phyloP scores from a whole-genome alignment of 2,797 vertebrate species.

The Amblyraja radiata region DNA sequence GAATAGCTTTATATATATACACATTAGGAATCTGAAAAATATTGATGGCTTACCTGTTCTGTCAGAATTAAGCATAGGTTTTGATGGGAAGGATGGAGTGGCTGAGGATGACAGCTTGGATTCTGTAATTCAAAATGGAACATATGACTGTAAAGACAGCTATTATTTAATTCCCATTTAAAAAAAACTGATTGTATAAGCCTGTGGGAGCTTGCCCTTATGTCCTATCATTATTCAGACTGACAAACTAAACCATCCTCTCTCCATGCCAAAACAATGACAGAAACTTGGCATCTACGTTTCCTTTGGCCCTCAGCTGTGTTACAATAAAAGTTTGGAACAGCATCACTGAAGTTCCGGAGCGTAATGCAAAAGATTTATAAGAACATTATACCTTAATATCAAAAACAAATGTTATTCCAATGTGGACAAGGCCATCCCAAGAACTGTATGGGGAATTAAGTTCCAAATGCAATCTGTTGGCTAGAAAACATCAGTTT shows the following conservation, averaged over 20 bases:
- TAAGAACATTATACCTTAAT: background rate
- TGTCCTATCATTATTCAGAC: background rate
- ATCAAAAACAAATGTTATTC: background rate
- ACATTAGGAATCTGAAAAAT: background rate
- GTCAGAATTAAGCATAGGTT: background rate
- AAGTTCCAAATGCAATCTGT: background rate
- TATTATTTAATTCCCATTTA: background rate
- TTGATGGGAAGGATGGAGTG: background rate
- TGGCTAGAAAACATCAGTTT: background rate
- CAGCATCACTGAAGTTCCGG: background rate
- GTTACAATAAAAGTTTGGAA: background rate
- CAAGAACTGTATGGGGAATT: background rate
- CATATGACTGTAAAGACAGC: background rate
- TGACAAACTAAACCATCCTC: background rate
- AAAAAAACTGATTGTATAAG: background rate
- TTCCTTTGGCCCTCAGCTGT: background rate
- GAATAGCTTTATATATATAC: background rate
- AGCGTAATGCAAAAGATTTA: background rate
- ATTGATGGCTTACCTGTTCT: constrained; percentile 1
- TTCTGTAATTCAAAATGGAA: constrained; percentile 22
- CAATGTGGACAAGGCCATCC: background rate
- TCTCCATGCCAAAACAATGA: background rate
- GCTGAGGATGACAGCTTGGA: constrained; percentile 25
- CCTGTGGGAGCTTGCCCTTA: background rate
- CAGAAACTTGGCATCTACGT: background rate